Conservation (phyloP, 1,140 invertebrate genomes). For the Patella vulgata region DNA sequence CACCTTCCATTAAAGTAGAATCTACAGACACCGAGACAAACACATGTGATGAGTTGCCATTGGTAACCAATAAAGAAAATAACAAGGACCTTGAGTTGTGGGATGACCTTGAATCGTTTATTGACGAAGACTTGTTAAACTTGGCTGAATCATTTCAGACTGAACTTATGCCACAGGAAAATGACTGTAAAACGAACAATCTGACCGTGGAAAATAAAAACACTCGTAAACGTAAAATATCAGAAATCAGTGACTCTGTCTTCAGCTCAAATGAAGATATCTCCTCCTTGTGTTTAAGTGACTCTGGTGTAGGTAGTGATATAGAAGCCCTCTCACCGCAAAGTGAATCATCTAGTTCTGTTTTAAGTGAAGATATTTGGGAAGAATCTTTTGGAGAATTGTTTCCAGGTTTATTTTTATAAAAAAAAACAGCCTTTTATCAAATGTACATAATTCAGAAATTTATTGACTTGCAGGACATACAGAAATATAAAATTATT, state of each 20-base stretch:
- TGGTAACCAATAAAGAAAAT: too few relatives aligned
- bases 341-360: slow-evolving; percentile 31
- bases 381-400: slow-evolving; percentile 60
- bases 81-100: too few relatives aligned
- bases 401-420: slow-evolving; percentile 54
- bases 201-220: slow-evolving; percentile 7
- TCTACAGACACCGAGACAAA: too few relatives aligned
- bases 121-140: neutral
- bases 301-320: slow-evolving; percentile 43
- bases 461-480: too few relatives aligned
- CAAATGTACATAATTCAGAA: too few relatives aligned
- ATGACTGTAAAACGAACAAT: slow-evolving; percentile 13
- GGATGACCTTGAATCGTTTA: neutral
- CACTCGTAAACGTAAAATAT: slow-evolving; percentile 9
- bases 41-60: too few relatives aligned
- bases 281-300: slow-evolving; percentile 24
- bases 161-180: slow-evolving; percentile 10
- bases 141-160: neutral
- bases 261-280: slow-evolving; percentile 1
- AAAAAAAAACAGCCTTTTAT: too few relatives aligned
- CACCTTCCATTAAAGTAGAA: too few relatives aligned
- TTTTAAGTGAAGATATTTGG: slow-evolving; percentile 45
- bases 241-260: slow-evolving; percentile 13
- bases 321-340: slow-evolving; percentile 46
- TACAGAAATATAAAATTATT: too few relatives aligned